phyloP scores from a whole-genome alignment of 2,113 vertebrate species.

The Strigops habroptila region DNA sequence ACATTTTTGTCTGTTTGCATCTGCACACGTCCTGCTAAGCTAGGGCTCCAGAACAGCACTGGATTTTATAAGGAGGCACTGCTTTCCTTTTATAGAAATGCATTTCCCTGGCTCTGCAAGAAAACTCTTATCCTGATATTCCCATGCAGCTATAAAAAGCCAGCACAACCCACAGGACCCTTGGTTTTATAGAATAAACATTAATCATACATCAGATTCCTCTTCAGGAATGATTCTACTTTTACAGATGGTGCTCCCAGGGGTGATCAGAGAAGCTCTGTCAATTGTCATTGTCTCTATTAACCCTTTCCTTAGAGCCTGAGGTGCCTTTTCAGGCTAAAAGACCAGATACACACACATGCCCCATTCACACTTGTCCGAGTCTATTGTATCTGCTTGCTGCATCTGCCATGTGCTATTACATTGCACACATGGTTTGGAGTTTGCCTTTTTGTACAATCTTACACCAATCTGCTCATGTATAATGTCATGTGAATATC shows the following conservation, averaged over 20 bases:
- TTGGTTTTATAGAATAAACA: slow-evolving; percentile 62
- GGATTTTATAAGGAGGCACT: slow-evolving; percentile 34
- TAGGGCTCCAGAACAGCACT: slow-evolving; percentile 44
- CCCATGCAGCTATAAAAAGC: slow-evolving; percentile 81
- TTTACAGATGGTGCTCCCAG: neutral
- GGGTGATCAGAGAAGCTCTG: neutral
- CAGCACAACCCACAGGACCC: slow-evolving; percentile 58
- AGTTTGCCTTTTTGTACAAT: neutral
- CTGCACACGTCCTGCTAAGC: neutral
- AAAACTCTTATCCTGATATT: slow-evolving; percentile 58
- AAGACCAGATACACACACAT: neutral
- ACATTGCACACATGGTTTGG: neutral
- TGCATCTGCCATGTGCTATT: neutral
- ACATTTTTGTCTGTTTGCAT: neutral
- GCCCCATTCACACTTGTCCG: neutral
- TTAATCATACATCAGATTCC: slow-evolving; percentile 60
- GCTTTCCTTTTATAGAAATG: slow-evolving; percentile 76
- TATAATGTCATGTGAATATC: slow-evolving; percentile 11
- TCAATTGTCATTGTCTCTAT: neutral
- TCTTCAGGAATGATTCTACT: slow-evolving; percentile 35
- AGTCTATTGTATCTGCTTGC: neutral
- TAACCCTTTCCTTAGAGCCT: neutral
- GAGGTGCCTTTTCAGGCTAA: neutral
- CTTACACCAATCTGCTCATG: neutral
- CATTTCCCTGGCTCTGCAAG: slow-evolving; percentile 56